Conservation (phyloP, 2,888 invertebrate species). For the Labia minor region DNA sequence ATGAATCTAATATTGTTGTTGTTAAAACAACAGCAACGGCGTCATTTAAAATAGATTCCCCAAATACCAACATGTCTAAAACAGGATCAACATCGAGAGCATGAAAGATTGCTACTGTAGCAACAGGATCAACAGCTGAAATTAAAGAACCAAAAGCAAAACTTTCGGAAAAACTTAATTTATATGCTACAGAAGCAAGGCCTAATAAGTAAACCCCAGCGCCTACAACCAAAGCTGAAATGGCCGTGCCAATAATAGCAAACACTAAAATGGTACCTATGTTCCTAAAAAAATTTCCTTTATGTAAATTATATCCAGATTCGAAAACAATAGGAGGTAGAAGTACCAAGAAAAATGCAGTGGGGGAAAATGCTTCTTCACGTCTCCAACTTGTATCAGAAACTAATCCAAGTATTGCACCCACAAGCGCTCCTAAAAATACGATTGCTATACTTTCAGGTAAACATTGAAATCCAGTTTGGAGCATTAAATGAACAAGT, state of each 20-base stretch:
- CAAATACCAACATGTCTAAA: slow-evolving; percentile 97
- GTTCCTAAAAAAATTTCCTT: slow-evolving; percentile 93
- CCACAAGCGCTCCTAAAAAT: slow-evolving; percentile 85
- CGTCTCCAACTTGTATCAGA: slow-evolving; percentile 90
- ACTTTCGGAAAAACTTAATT: slow-evolving; percentile 87
- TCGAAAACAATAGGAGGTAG: slow-evolving; percentile 98
- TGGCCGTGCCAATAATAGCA: slow-evolving; percentile 93
- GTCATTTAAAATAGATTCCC: slow-evolving; percentile 90
- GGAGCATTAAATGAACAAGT: slow-evolving; percentile 86
- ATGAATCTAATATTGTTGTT: slow-evolving; percentile 68
- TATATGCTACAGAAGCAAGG: slow-evolving; percentile 80
- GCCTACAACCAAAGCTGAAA: slow-evolving; percentile 94
- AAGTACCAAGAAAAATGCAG: slow-evolving; percentile 91
- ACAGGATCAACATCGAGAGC: slow-evolving; percentile 95
- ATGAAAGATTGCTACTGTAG: slow-evolving; percentile 97
- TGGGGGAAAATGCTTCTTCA: slow-evolving; percentile 96
- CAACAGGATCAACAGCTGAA: slow-evolving; percentile 98
- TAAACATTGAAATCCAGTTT: slow-evolving; percentile 90
- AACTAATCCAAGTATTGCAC: slow-evolving; percentile 78
- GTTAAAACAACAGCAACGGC: slow-evolving; percentile 97
- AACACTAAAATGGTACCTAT: slow-evolving; percentile 97
- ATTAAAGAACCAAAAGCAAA: slow-evolving; percentile 98
- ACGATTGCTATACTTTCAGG: slow-evolving; percentile 98
- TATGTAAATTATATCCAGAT: slow-evolving; percentile 96
- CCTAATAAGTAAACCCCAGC: slow-evolving; percentile 92